These are phyloP conservation scores for Euproctis similis DNA, from an alignment of 2,888 invertebrate genomes.

Conservation along the genomic window DNA sequence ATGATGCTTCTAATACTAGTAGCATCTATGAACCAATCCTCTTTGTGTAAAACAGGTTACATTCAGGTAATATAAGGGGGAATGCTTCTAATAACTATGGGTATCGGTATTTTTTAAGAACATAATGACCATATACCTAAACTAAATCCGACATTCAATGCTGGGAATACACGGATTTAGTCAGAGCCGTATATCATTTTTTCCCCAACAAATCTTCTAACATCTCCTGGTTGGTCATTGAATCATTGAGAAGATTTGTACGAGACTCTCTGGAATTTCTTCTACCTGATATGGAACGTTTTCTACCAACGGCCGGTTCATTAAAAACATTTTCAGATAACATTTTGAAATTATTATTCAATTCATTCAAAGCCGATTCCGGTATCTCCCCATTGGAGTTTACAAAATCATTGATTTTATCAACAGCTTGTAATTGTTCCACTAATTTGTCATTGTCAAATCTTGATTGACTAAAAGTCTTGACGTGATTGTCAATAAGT, in stretches of 20 bases:
- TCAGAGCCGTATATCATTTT: conserved; percentile 47
- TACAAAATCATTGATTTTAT: conserved; percentile 67
- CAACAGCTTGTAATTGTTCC: conserved; percentile 66
- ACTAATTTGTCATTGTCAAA: conserved; percentile 67
- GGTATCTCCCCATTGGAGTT: conserved; percentile 47
- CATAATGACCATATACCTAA: too few relatives aligned
- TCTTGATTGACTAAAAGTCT: conserved; percentile 57
- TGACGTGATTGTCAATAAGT: conserved; percentile 70
- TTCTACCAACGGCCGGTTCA: conserved; percentile 29
- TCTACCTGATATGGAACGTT: conserved; percentile 49
- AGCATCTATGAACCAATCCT: too few relatives aligned
- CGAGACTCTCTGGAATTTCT: conserved; percentile 34
- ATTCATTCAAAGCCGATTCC: conserved; percentile 42
- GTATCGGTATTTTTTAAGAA: too few relatives aligned
- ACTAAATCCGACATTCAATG: conserved; percentile 3
- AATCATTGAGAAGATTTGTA: conserved; percentile 47
- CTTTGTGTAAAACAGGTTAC: too few relatives aligned
- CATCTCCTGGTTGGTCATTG: conserved; percentile 60
- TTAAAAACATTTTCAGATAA: conserved; percentile 49
- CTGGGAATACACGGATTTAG: conserved; percentile 7
- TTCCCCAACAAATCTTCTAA: conserved; percentile 60
- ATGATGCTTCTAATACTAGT: too few relatives aligned
- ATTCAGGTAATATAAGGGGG: too few relatives aligned
- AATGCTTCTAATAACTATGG: too few relatives aligned
- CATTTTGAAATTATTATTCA: conserved; percentile 64